Evolutionary conservation across 2,113 vertebrate genomes (phyloP), one percentile per base, ranked within the genome.

Genomic region (Bombycilla garrulus): DNA sequence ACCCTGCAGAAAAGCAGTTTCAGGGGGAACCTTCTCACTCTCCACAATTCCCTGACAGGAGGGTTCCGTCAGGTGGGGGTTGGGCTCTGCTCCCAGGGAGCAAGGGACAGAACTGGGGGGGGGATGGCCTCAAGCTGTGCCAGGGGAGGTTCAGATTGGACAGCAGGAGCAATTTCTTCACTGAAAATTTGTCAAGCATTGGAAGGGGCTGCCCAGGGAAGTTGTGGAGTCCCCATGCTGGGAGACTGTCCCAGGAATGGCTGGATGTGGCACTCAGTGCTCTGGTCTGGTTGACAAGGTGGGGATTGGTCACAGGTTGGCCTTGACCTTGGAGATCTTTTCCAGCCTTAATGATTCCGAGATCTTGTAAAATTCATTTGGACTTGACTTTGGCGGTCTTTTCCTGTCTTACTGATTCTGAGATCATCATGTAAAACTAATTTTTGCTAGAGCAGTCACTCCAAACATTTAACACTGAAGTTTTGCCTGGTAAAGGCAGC

Each of bases 11-110:
- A 67, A 35, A 82, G 29, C 20, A 76, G 1, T 18, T 9, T 29
- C 8, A 4, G 20, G 5, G 20, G 9, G 2, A 0, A 6, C 13
- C 11, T 54, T 23, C 6, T 58, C 5, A 4, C 7, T 54, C 7
- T 40, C 33, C 31, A 15, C 38, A 47, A 1, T 11, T 47, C 14
- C 16, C 53, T 89, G 70, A 38, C 11, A 35, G 53, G n/a, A 60
- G 28, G 7, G 7, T 47, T 61, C 24, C 61, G n/a, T 21, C 25
- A 16, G n/a, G 15, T 26, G 22, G 10, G 19, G 28, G 6, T 60
- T 3, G 0, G 24, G 47, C 54, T 76, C 38, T 89, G 54, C 53
- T 54, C 38, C n/a, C 20, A 15, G 24, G 61, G 47, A 61, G 9
- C 20, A 26, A 25, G 29, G 35, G 61, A 11, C 29, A 47, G 47